A percentile compares a stretch with the other conserved stretches of the same genome.
Conservation (phyloP, 2,888 invertebrate genomes). For the Andrena praecox region DNA sequence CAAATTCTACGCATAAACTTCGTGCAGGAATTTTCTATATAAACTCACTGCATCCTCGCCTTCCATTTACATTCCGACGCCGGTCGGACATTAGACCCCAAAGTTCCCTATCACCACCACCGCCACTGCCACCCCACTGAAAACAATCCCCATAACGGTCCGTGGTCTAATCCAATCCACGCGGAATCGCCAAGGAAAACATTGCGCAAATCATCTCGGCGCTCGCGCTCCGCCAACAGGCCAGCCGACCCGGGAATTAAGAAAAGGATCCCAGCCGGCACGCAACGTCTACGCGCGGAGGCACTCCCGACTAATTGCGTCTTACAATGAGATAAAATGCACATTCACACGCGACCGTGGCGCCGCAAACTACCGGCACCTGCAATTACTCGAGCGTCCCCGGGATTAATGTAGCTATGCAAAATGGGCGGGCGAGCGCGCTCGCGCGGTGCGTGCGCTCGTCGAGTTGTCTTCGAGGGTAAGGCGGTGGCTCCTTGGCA, state of each 20-base stretch:
- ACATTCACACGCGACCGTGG: conserved; percentile 20
- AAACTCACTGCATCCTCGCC: no score
- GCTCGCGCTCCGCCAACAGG: not conserved
- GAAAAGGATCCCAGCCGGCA: not conserved
- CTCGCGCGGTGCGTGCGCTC: conserved; percentile 4
- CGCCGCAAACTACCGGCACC: conserved; percentile 32
- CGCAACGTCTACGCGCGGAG: not conserved
- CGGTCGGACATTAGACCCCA: no score
- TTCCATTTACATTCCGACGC: no score
- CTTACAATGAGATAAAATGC: conserved; percentile 22
- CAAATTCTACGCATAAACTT: no score
- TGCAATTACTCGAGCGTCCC: conserved; percentile 26
- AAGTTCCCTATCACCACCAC: no score
- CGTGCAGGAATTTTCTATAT: no score
- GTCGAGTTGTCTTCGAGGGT: conserved; percentile 8
- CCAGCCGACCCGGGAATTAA: not conserved
- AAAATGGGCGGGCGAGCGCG: conserved; percentile 25
- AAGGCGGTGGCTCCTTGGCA: conserved; percentile 14
- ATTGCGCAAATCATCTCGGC: not conserved
- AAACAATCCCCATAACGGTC: no score
- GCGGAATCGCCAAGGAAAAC: no score
- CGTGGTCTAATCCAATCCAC: no score
- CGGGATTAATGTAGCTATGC: conserved; percentile 31
- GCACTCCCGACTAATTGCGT: conserved; percentile 17
- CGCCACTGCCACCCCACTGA: no score